A percentile compares a stretch with the other conserved stretches of the same genome.
Evolutionary conservation across 2,888 invertebrate species (phyloP).

Genomic region (Diarsia rubi): DNA sequence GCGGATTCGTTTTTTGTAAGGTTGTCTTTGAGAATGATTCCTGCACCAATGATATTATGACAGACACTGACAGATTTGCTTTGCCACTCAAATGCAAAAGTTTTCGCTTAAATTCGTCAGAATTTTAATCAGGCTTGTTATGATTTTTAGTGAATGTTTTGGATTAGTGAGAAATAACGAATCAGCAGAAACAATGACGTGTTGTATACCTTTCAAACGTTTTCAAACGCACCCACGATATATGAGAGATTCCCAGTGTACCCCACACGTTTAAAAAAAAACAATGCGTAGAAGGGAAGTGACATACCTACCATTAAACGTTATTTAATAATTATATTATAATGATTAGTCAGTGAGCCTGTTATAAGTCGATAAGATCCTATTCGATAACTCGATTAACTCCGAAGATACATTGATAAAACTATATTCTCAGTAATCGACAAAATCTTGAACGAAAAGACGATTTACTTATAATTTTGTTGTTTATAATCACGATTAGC

Average conservation of each 20-base stretch:
- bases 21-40: background rate
- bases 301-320: slow-evolving; percentile 17
- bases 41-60: background rate
- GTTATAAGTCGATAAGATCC: slow-evolving; percentile 57
- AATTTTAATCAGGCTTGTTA: background rate
- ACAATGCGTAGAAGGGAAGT: slow-evolving; percentile 37
- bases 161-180: slow-evolving; percentile 21
- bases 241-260: too few species aligned
- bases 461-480: slow-evolving; percentile 62
- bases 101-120: background rate
- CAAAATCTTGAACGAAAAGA: slow-evolving; percentile 51
- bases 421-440: slow-evolving; percentile 62
- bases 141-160: background rate
- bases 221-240: too few species aligned
- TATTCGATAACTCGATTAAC: slow-evolving; percentile 51
- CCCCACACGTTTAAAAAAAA: too few species aligned
- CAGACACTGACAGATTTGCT: too few species aligned
- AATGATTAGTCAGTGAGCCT: slow-evolving; percentile 39
- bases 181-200: slow-evolving; percentile 19
- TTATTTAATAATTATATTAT: slow-evolving; percentile 41
- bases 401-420: slow-evolving; percentile 59
- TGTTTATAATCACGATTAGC: slow-evolving; percentile 57
- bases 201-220: slow-evolving; percentile 23
- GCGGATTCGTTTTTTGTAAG: background rate
- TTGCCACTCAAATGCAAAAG: background rate